These are phyloP conservation scores for Lypha dubia DNA, from an alignment of 2,888 invertebrate genomes.

Conservation along the genomic window DNA sequence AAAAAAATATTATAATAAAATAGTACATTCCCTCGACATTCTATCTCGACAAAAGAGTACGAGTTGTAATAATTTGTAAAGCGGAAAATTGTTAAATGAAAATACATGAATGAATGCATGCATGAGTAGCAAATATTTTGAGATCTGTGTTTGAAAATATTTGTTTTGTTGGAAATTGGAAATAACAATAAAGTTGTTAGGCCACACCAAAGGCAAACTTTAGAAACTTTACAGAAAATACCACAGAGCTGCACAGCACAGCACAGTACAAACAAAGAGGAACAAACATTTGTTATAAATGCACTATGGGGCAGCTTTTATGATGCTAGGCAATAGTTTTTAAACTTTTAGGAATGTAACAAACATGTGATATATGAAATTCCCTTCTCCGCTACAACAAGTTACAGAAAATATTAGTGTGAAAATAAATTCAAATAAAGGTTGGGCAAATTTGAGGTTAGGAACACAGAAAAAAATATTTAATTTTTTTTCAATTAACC, in stretches of 20 bases:
- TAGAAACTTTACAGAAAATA: constrained; percentile 15
- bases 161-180: constrained; percentile 34
- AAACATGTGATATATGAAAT: too few relatives aligned
- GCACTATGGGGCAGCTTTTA: constrained; percentile 7
- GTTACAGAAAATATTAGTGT: too few relatives aligned
- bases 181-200: constrained; percentile 27
- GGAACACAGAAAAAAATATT: too few relatives aligned
- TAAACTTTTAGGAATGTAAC: too few relatives aligned
- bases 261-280: constrained; percentile 1
- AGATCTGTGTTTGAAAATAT: constrained; percentile 13
- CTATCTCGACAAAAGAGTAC: background rate
- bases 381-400: too few relatives aligned
- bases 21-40: constrained; percentile 3
- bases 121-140: constrained; percentile 36
- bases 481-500: too few relatives aligned
- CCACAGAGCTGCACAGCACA: too few relatives aligned
- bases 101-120: constrained; percentile 30
- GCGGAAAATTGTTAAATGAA: background rate
- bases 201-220: constrained; percentile 37
- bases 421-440: too few relatives aligned
- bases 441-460: too few relatives aligned
- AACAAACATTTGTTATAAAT: background rate
- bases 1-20: background rate
- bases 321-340: too few relatives aligned
- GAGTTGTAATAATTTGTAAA: background rate